Base-by-base conservation (phyloP, 2,888 invertebrate species). In the Sarcophaga variegata region DNA sequence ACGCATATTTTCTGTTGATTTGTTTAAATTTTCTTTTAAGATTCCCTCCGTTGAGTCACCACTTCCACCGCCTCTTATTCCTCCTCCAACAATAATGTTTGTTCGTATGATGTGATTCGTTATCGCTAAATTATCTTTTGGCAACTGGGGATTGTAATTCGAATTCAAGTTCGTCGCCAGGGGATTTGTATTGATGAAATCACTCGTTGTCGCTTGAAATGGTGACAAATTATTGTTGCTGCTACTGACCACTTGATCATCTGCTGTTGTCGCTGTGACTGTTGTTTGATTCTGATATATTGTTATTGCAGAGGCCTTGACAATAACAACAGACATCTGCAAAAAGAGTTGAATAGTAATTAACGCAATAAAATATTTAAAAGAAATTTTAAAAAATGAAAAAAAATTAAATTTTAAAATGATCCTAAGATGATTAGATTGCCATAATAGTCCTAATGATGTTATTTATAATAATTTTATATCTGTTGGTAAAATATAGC, bases 281-380 rank as follows among this genome's bases (percentile, higher is more conserved):
- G 86, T 74, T 88, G 88, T 90, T 81, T 87, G 90, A 67, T 91
- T 91, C 79, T 92, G 91, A 83, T 91, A 90, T 78, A 90, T 87
- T 87, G 93, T 89, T 89, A 92, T 88, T 54, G 93, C 91, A 88
- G 92, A 92, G 89, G 91, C 90, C 90, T 91, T 91, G 89, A 92
- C 91, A 89, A 93, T 90, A 91, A 93, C 91, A 90, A 93, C 89
- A 89, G 92, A 91, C 90, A 92, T 92, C 93, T 93, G 88, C 2
- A 71, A 59, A 64, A 17, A 27, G 37, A 27, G 72, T 64, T 59
- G 59, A 37, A 14, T 20, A 54, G 84, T 84, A 22, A 37, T 22
- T 22, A 22, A 22, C 22, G 1, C 22, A 22, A 22, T 22, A 22
- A 22, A 22, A 22, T 22, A 22, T 22, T 22, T 22, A 22, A 22